Conservation (phyloP, 2,888 invertebrate genomes). For the Dicycla oo region DNA sequence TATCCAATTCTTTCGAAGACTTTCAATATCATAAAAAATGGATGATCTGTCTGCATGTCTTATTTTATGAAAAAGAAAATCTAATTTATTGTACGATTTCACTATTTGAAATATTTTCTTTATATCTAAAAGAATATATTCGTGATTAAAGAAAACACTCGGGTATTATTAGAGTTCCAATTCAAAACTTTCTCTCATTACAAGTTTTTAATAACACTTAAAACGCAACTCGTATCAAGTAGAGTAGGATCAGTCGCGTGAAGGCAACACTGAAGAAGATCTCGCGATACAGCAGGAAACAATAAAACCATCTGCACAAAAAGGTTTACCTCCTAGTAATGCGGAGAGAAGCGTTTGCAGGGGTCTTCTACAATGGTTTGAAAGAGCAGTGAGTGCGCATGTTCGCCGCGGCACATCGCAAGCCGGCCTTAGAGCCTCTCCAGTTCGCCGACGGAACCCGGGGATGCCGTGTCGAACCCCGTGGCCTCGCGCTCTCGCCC, state of each 20-base stretch:
- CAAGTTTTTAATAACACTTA: slow-evolving; percentile 24
- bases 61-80: neutral
- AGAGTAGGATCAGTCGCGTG: slow-evolving; percentile 21
- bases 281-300: slow-evolving; percentile 63
- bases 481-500: slow-evolving; percentile 66
- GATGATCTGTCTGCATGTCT: neutral
- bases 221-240: slow-evolving; percentile 19
- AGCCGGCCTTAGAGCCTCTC: slow-evolving; percentile 74
- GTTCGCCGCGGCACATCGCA: slow-evolving; percentile 78
- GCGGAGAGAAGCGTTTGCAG: slow-evolving; percentile 80
- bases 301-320: slow-evolving; percentile 76
- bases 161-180: slow-evolving; percentile 4
- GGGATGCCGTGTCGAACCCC: slow-evolving; percentile 72
- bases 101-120: slow-evolving; percentile 4
- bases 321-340: slow-evolving; percentile 83
- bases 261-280: slow-evolving; percentile 55
- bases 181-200: slow-evolving; percentile 17
- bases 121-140: neutral
- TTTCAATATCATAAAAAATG: neutral
- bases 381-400: slow-evolving; percentile 85
- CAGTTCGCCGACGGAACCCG: slow-evolving; percentile 80
- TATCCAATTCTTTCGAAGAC: neutral
- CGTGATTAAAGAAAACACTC: slow-evolving; percentile 7
- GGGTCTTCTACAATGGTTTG: slow-evolving; percentile 82
- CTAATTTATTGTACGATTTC: neutral